These are phyloP conservation scores for Aurelia aurita complex sp. Pacific DNA, from an alignment of 30 jellyfish, hydroid and myxozoan genomes.

Conservation along the genomic window DNA sequence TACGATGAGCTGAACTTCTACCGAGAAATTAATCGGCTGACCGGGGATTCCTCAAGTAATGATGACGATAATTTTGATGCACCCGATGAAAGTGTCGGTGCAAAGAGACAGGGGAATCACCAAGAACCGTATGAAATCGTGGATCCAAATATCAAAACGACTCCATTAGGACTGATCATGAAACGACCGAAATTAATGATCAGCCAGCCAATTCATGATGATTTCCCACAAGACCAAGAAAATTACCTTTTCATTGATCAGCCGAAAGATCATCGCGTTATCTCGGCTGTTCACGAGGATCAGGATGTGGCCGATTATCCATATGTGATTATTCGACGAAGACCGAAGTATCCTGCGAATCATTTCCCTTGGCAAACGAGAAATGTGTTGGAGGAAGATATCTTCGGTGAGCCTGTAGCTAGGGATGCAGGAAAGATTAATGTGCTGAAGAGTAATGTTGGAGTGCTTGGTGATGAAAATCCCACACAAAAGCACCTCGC, in stretches of 20 bases:
- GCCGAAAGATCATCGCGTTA: slow-evolving; percentile 28
- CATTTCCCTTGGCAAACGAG: slow-evolving; percentile 61
- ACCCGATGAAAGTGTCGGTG: background rate
- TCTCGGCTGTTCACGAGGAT: slow-evolving; percentile 64
- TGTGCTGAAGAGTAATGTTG: slow-evolving; percentile 23
- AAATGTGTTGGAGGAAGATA: slow-evolving; percentile 48
- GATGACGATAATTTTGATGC: slow-evolving; percentile 9
- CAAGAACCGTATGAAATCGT: slow-evolving; percentile 61
- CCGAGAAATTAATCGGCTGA: slow-evolving; percentile 55
- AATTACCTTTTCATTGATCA: slow-evolving; percentile 48
- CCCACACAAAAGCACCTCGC: background rate
- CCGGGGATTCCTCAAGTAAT: slow-evolving; percentile 41
- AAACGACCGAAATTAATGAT: slow-evolving; percentile 37
- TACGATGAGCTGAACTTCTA: slow-evolving; percentile 61
- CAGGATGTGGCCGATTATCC: slow-evolving; percentile 35
- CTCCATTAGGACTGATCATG: slow-evolving; percentile 11
- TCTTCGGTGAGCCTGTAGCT: slow-evolving; percentile 35
- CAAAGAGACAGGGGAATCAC: background rate
- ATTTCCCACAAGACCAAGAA: slow-evolving; percentile 69
- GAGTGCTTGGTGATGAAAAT: slow-evolving; percentile 52
- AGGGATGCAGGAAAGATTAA: background rate
- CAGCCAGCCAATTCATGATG: slow-evolving; percentile 79
- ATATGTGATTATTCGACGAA: slow-evolving; percentile 36
- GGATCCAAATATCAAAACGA: slow-evolving; percentile 13
- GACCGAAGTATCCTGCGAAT: slow-evolving; percentile 15